Evolutionary conservation across 2,113 vertebrate genomes (phyloP), one percentile per base, ranked within the genome.

Genomic region (Spea bombifrons): DNA sequence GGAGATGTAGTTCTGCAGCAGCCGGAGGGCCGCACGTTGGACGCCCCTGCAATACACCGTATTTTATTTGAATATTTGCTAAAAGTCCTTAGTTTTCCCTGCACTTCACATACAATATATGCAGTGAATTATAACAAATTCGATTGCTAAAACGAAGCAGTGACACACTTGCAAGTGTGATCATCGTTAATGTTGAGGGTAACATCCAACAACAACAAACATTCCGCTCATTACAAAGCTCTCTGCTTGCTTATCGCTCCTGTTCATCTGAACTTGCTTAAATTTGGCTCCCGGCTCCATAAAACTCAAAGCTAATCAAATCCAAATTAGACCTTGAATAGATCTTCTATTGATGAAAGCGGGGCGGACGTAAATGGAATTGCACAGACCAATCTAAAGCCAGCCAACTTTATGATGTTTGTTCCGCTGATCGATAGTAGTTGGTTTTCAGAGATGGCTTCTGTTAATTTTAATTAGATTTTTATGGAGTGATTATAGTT

Each of bases 121-220:
- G n/a, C 61, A 64, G 30, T 64, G 61, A 64, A 30, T 64, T 16
- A 7, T 8, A 61, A 61, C 61, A 64, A 4, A 64, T 30, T 6
- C 3, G 16, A 64, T 64, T 8, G 5, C 61, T 64, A 17, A 4
- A 64, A 64, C 17, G 61, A 64, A 17, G 8, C 61, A 64, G 17
- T 64, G 61, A 13, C 61, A 53, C 49, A 7, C 53, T 17, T 30
- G 61, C 61, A 66, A 59, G 66, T 30, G 50, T 47, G 69, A 76
- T 76, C 44, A 68, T 55, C 45, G 13, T 46, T 66, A 68, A 68
- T 57, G 75, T 10, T 52, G 52, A 59, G 66, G 65, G 52, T 69
- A 69, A 69, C 52, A 17, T 76, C 66, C 65, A 76, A 59, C 53
- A 76, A 69, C 66, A 76, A 76, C 59, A 76, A 76, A 76, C 75